These are phyloP conservation scores for Pollenia amentaria DNA, from an alignment of 2,888 invertebrate genomes.

Conservation along the genomic window DNA sequence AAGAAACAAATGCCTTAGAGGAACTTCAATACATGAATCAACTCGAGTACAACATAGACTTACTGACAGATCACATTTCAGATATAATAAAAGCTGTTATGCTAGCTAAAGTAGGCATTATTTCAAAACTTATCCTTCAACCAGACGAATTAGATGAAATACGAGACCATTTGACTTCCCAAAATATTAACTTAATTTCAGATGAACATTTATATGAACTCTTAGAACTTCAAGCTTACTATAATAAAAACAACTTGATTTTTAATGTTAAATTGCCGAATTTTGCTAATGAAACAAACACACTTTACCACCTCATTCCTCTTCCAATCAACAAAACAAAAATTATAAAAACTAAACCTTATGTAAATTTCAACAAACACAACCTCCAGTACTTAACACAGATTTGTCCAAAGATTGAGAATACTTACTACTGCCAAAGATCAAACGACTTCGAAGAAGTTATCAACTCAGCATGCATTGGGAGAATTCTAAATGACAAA, in stretches of 20 bases:
- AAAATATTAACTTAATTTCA: too few relatives aligned
- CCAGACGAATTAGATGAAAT: too few relatives aligned
- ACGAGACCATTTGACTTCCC: too few relatives aligned
- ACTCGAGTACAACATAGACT: conserved; percentile 64
- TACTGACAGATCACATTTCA: conserved; percentile 43
- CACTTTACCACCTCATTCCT: conserved; percentile 62
- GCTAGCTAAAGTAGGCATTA: conserved; percentile 34
- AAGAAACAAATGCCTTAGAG: neutral
- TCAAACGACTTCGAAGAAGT: neutral
- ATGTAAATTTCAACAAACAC: conserved; percentile 36
- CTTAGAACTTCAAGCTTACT: conserved; percentile 13
- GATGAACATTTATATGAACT: conserved; percentile 17
- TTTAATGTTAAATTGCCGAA: conserved; percentile 21
- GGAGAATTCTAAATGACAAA: conserved; percentile 10
- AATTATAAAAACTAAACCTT: conserved; percentile 59
- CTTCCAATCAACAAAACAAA: conserved; percentile 61
- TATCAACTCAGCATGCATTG: conserved; percentile 14
- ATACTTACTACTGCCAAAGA: too few relatives aligned
- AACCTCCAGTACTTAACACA: conserved; percentile 36
- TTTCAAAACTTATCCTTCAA: too few relatives aligned
- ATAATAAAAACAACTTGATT: conserved; percentile 14
- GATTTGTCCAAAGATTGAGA: neutral
- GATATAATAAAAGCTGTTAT: conserved; percentile 37
- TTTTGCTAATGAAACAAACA: conserved; percentile 8
- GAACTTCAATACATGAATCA: conserved; percentile 11